Percentiles rank a stretch among this genome's conserved stretches.
Evolutionary conservation across 2,797 vertebrate species (phyloP).

Genomic region (Monodelphis domestica): DNA sequence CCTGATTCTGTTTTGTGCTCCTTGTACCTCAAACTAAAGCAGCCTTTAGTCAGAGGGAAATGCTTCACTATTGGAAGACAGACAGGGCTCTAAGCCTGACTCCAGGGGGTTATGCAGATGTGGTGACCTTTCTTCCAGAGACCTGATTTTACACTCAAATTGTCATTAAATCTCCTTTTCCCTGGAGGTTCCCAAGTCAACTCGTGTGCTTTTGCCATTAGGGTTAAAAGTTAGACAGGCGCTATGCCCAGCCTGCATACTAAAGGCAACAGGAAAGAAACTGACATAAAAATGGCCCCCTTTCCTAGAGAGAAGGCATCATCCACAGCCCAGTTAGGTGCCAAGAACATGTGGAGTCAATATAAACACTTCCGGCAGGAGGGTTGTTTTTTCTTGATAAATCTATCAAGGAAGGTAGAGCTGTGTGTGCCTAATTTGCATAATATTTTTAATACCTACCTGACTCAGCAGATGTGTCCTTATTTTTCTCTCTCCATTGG

Average conservation of each 20-base stretch:
- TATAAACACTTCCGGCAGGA: background rate
- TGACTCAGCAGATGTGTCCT: background rate
- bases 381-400: background rate
- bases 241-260: constrained; percentile 88
- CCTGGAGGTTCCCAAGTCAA: constrained; percentile 88
- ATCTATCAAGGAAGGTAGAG: background rate
- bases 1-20: constrained; percentile 84
- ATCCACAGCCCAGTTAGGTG: background rate
- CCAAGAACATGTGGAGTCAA: constrained; percentile 12
- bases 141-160: constrained; percentile 98
- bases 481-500: background rate
- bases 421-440: constrained; percentile 34
- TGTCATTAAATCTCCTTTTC: constrained; percentile 91
- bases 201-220: constrained; percentile 84
- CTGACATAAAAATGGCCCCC: constrained; percentile 81
- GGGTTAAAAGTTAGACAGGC: constrained; percentile 92
- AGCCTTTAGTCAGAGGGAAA: constrained; percentile 86
- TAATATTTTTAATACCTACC: background rate
- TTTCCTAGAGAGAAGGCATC: constrained; percentile 8
- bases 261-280: constrained; percentile 88
- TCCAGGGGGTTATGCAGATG: constrained; percentile 96
- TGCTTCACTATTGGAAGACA: constrained; percentile 87
- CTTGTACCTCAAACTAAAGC: constrained; percentile 87
- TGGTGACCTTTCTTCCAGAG: constrained; percentile 96
- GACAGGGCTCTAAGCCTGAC: constrained; percentile 92